Conservation (phyloP, 2,888 invertebrate genomes). For the Meliscaeva auricollis region DNA sequence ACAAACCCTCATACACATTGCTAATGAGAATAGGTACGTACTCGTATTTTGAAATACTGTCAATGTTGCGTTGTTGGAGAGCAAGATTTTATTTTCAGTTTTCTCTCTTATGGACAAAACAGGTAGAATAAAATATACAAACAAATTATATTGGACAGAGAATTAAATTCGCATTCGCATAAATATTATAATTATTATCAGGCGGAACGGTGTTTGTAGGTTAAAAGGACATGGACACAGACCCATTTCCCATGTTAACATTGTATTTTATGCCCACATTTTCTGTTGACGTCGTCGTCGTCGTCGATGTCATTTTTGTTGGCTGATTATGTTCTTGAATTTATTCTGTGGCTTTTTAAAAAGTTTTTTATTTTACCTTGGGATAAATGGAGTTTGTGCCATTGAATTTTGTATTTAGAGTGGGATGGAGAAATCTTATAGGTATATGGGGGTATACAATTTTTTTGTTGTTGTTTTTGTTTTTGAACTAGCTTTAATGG, state of each 20-base stretch:
- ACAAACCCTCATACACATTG: too few species aligned
- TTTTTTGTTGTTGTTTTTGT: neutral
- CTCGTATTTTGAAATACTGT: too few species aligned
- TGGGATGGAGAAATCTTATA: neutral
- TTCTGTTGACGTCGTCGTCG: conserved; percentile 21
- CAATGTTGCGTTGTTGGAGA: too few species aligned
- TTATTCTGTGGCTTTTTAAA: conserved; percentile 45
- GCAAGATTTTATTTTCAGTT: too few species aligned
- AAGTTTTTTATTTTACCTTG: conserved; percentile 48
- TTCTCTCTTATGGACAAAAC: neutral
- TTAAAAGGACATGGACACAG: conserved; percentile 70
- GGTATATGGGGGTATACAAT: neutral
- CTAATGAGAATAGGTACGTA: too few species aligned
- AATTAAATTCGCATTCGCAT: conserved; percentile 23
- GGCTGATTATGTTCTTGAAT: conserved; percentile 44
- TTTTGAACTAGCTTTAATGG: conserved; percentile 11
- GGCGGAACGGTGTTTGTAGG: conserved; percentile 49
- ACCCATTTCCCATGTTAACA: conserved; percentile 58
- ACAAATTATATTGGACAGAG: conserved; percentile 22
- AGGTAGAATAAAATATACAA: conserved; percentile 14
- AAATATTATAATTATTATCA: conserved; percentile 43
- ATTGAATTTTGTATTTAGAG: conserved; percentile 32
- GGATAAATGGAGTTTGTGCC: conserved; percentile 46
- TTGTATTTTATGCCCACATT: conserved; percentile 44
- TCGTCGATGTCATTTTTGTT: conserved; percentile 31